A percentile compares a stretch with the other conserved stretches of the same genome.
These are phyloP conservation scores for Barbus barbus DNA, from an alignment of 2,113 vertebrate species.

Conservation along the genomic window DNA sequence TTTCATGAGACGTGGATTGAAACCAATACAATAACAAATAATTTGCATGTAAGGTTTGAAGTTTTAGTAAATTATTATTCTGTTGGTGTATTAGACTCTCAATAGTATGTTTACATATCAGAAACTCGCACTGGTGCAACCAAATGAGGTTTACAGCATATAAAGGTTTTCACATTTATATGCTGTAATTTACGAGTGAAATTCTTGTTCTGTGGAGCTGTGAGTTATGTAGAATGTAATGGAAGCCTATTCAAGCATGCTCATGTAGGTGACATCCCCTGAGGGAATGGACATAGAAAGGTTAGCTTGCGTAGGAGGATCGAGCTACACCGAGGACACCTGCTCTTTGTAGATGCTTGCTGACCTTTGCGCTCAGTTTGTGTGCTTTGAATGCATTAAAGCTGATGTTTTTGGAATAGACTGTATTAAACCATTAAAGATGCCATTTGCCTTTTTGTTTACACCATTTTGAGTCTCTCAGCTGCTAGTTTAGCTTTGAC, in stretches of 20 bases:
- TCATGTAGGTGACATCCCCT: not conserved
- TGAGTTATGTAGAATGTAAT: constrained; percentile 9
- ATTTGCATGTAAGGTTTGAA: too few species aligned
- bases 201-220: not conserved
- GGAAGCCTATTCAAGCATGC: not conserved
- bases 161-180: not conserved
- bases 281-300: not conserved
- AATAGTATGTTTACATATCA: too few species aligned
- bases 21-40: too few species aligned
- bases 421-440: not conserved
- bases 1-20: too few species aligned
- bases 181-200: not conserved
- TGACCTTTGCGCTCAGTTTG: constrained; percentile 31
- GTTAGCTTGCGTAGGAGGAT: not conserved
- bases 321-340: constrained; percentile 11
- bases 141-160: not conserved
- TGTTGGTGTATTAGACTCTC: too few species aligned
- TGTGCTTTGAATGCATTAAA: constrained; percentile 38
- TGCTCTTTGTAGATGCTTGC: constrained; percentile 2
- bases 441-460: constrained; percentile 11
- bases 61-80: too few species aligned
- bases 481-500: not conserved
- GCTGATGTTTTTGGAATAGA: constrained; percentile 31
- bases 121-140: not conserved
- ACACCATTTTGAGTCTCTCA: not conserved